Base-by-base conservation (phyloP, 2,113 vertebrate genomes). In the Formicarius rufipectus region DNA sequence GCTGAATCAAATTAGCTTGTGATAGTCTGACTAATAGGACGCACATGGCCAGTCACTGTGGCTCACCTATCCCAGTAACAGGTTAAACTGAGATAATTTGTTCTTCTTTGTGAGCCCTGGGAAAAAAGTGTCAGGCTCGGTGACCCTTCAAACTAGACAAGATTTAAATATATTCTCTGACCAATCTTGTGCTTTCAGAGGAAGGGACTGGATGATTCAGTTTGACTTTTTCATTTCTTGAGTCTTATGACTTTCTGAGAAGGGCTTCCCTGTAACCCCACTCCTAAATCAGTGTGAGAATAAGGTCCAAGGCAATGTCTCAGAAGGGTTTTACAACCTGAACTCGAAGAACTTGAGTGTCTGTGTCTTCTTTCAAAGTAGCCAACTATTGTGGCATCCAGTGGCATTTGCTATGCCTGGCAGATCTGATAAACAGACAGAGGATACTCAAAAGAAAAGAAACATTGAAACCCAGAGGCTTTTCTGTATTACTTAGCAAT, bases 1-100 rank as follows among this genome's bases (percentile, higher is more conserved):
- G 33, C 18, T 91, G 78, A 93, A 95, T 71, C 91, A 33, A 91
- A 91, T 93, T 94, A 93, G 44, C 8, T 37, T 71, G 37, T 28
- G 68, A 49, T 44, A 37, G 56, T 15, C 69, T 89, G 60, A 33
- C 27, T 96, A 87, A 87, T 33, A 62, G 56, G 75, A 85, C 49
- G 73, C 87, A 87, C 92, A 58, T 4, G 37, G 82, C 5, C 71
- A 76, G 69, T 42, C 66, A 68, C 16, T 6, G 1, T 23, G 62
- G 56, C 74, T 93, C 71, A 79, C 74, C 84, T n/a, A 74, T 52
- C 35, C 59, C 60, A 28, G 42, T 37, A 71, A 84, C 72, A 49
- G 37, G 53, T 50, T 75, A 28, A 74, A 5, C 9, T 74, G 56
- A 63, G 73, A 42, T 56, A 78, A 93, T 91, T 67, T 86, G 14